Evolutionary conservation across 2,113 vertebrate species (phyloP), one percentile per base, ranked within the genome.

Genomic region (Mobula birostris): DNA sequence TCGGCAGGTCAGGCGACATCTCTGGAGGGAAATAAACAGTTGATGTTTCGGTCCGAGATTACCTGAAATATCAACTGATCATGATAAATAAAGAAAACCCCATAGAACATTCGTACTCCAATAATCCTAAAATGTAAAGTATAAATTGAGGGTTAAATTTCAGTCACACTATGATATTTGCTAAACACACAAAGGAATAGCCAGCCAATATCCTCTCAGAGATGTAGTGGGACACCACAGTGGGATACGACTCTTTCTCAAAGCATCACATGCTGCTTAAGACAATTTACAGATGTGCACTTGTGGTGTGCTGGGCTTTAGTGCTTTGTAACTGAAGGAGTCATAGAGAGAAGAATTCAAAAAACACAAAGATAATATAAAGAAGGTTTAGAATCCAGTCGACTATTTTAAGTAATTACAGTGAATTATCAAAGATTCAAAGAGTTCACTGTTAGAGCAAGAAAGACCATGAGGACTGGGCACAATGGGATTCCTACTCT

Each of bases 141-240:
- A 90, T 66, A 19, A 32, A 32, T 17, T 66, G 63, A 63, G 32
- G 2, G 61, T 17, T 68, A 32, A 6, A 32, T 7, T 90, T 90
- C 15, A 90, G 85, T 90, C 14, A 17, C 7, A 32, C 58, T 58
- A 88, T 88, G 29, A 61, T 87, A 88, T 88, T 88, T 88, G 83
- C 27, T 61, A 66, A 90, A 66, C 14, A 63, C 61, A 36, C 61
- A n/a, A 15, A 68, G n/a, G 5, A 66, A 8, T 90, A 32, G 7
- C 85, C n/a, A 90, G 29, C 32, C 14, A 19, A n/a, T 66, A 19
- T 7, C 2, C 29, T 32, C 61, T 90, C 29, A 32, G 61, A 66
- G 11, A 7, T n/a, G 15, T 90, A 61, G 27, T n/a, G 61, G 58
- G 58, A 63, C 83, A 87, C 27, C 24, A 15, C n/a, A 12, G 83